Base-by-base conservation (phyloP, 2,888 invertebrate genomes). In the Drosophila stalkeri region DNA sequence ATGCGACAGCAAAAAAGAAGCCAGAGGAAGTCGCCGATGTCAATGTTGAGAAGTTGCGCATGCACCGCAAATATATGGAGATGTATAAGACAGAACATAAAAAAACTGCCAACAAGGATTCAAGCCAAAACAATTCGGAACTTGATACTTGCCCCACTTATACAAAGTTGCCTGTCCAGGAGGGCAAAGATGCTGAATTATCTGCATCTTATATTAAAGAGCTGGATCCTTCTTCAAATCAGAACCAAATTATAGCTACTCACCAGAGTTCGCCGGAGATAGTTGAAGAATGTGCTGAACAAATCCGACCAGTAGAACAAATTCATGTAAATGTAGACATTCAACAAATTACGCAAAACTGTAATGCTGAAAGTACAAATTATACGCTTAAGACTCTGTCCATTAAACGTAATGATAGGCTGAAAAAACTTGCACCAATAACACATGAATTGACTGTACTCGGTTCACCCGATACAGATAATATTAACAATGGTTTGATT, bases 41-140 rank as follows among this genome's bases (percentile, higher is more conserved):
- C 1, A 27, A 59, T 23, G 11, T 9, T 16, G 20, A 61, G 7
- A 65, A 70, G 44, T 3, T 31, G 9, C 60, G 49, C 3, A 7
- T 61, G 66, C 65, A 75, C 20, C 68, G 54, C 0, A 62, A 84
- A 6, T 85, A 87, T n/a, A 51, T 81, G 20, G 70, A 73, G 23
- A 68, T 68, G 31, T 80, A 86, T 20, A 54, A 64, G 6, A 44
- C 51, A 27, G 56, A 84, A 68, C 54, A 64, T 56, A 56, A 75
- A 23, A 65, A 74, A 72, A 65, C 77, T 6, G 52, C 35, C 14
- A 46, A 44, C 2, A 74, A 67, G 12, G 23, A 35, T 1, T 54
- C 56, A 0, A 59, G 23, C 31, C 8, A 23, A 18, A 47, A 11
- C 2, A 23, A 3, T 9, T 27, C 59, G 0, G 43, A 60, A 1